Conservation (phyloP, 2,888 invertebrate genomes). For the Orthosia cruda region DNA sequence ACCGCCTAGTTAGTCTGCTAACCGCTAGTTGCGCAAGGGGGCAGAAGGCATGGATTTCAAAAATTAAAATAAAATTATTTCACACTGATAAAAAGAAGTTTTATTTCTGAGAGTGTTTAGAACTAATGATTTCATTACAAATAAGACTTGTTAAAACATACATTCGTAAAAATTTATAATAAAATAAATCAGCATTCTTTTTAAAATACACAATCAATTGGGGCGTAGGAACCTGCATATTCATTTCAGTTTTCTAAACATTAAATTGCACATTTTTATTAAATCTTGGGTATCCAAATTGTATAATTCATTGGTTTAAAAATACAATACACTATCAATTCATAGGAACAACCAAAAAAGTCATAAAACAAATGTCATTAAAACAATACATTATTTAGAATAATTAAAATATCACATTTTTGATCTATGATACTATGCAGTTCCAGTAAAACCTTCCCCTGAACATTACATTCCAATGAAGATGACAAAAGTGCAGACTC, state of each 20-base stretch:
- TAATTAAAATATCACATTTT: constrained; percentile 90
- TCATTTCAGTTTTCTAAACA: constrained; percentile 69
- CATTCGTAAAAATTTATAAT: constrained; percentile 71
- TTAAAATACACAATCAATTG: constrained; percentile 73
- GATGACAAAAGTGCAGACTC: constrained; percentile 73
- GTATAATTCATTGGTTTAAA: constrained; percentile 60
- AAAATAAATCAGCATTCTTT: constrained; percentile 66
- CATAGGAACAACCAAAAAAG: constrained; percentile 73
- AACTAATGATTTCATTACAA: constrained; percentile 68
- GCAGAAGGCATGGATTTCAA: constrained; percentile 4
- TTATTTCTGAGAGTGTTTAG: constrained; percentile 69
- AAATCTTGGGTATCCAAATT: constrained; percentile 56
- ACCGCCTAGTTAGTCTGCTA: too few relatives aligned
- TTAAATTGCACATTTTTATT: constrained; percentile 59
- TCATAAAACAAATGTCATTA: constrained; percentile 70
- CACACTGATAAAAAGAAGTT: constrained; percentile 81
- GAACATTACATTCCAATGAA: constrained; percentile 71
- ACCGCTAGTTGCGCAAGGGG: too few relatives aligned
- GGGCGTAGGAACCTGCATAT: constrained; percentile 88
- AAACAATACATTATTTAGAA: constrained; percentile 83
- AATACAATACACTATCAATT: constrained; percentile 74
- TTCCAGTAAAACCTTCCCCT: constrained; percentile 81
- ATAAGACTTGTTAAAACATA: constrained; percentile 69
- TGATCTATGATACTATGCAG: constrained; percentile 89
- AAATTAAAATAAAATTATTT: constrained; percentile 63